Conservation (phyloP, 2,113 vertebrate genomes). For the Cephalopholis sonnerati region DNA sequence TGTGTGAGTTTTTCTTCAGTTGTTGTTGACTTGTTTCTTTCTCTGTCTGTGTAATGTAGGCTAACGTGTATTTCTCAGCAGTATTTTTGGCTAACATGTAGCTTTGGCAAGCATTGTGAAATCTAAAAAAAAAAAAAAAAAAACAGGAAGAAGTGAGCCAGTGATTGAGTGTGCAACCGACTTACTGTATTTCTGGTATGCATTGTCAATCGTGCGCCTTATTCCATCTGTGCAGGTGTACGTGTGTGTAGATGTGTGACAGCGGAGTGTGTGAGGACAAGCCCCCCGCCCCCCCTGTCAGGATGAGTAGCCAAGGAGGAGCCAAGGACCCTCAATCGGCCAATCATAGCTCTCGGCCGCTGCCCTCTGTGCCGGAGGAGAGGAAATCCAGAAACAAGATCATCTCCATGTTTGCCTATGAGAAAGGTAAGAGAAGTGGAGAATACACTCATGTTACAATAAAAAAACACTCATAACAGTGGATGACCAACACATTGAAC, state of each 20-base stretch:
- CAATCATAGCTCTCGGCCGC: slow-evolving; percentile 93
- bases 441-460: not conserved
- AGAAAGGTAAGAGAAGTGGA: slow-evolving; percentile 89
- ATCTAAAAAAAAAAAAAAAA: slow-evolving; percentile 28
- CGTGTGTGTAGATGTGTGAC: slow-evolving; percentile 84
- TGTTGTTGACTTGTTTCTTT: not conserved
- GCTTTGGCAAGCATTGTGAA: slow-evolving; percentile 35
- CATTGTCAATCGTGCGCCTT: slow-evolving; percentile 23
- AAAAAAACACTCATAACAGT: not conserved
- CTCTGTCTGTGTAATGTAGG: not conserved
- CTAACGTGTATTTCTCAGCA: slow-evolving; percentile 1
- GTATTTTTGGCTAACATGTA: not conserved
- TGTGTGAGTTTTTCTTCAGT: slow-evolving; percentile 12
- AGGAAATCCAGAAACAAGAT: slow-evolving; percentile 95
- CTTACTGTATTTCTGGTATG: not conserved
- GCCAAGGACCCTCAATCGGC: slow-evolving; percentile 91
- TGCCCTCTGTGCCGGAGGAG: slow-evolving; percentile 97
- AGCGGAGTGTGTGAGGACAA: slow-evolving; percentile 89
- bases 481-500: slow-evolving; percentile 13
- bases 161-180: not conserved
- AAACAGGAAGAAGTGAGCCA: slow-evolving; percentile 59
- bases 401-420: slow-evolving; percentile 94
- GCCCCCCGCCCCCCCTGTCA: slow-evolving; percentile 97
- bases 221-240: slow-evolving; percentile 52
- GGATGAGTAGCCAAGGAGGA: slow-evolving; percentile 95